Evolutionary conservation across 92 coral and sea anemone genomes (phyloP), one percentile per base, ranked within the genome.

Genomic region (Phymanthus crucifer): DNA sequence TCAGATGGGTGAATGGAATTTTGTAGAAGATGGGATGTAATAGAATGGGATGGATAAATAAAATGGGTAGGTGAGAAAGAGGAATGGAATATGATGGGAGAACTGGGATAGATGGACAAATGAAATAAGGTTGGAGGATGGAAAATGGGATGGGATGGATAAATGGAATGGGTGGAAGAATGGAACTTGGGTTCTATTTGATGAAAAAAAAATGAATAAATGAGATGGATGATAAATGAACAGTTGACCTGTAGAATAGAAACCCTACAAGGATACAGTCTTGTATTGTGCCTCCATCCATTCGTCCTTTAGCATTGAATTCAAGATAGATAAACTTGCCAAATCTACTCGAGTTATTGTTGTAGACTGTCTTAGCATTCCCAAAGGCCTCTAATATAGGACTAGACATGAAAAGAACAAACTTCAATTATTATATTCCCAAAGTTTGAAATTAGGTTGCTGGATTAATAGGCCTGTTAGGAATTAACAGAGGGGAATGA

Each of bases 361-460:
- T 95, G 83, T 95, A 95, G 36, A 95, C 97, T 48, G 99, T 95
- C 90, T 95, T 95, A 64, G 99, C 98, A 86, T 95, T 95, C 7
- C 99, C 99, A 89, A 95, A 95, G 26, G 98, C 98, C 80, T 95
- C 99, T 93, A 95, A 83, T 57, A 95, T 95, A 18, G 99, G 99
- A 78, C 99, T 95, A 67, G 5, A 86, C 32, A 79, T 34, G 40
- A 54, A 43, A 13, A 71, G 23, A 54, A 54, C 64, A 54, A 8
- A 21, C 2, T 21, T 21, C 4, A 6, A 13, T 18, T 19, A 19
- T 54, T 27, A 54, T 54, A 18, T 54, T 19, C 26, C 38, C 72
- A 32, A 17, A 27, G 21, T 29, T 67, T 32, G 19, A 3, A 9
- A 18, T 17, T 17, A 19, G n/a, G n/a, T n/a, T n/a, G n/a, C n/a